Evolutionary conservation across 1,140 invertebrate species (phyloP).

Genomic region (Popillia japonica): DNA sequence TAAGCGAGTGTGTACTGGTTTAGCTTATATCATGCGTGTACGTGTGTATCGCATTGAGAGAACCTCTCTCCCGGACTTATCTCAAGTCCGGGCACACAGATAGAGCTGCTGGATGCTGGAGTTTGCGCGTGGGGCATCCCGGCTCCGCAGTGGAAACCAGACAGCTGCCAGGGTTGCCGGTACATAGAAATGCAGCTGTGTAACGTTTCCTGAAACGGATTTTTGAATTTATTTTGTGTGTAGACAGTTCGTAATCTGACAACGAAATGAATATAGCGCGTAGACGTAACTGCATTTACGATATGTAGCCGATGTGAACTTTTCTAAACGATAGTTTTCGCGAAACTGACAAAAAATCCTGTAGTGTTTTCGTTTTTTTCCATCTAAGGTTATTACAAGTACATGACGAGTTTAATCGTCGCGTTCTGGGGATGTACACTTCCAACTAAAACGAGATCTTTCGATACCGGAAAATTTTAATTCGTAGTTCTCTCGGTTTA

Average conservation of each 20-base stretch:
- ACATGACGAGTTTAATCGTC: background rate
- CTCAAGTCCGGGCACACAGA: constrained; percentile 53
- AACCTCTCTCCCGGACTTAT: constrained; percentile 47
- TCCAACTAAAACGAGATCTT: background rate
- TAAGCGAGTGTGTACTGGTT: background rate
- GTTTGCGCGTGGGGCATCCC: constrained; percentile 51
- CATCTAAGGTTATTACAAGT: constrained; percentile 1
- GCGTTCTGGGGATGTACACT: background rate
- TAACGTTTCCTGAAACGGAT: constrained; percentile 22
- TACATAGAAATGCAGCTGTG: constrained; percentile 26
- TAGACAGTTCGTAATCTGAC: background rate
- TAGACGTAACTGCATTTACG: background rate
- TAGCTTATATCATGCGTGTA: constrained; percentile 11
- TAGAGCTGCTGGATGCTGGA: constrained; percentile 54
- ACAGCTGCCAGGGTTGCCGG: constrained; percentile 52
- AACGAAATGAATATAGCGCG: constrained; percentile 11
- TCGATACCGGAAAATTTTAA: background rate
- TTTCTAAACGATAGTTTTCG: background rate
- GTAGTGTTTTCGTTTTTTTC: constrained; percentile 22
- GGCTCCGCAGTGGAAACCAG: constrained; percentile 51
- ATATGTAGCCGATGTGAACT: background rate
- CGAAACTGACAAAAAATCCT: constrained; percentile 8
- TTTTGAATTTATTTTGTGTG: constrained; percentile 30
- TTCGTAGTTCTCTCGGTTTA: background rate
- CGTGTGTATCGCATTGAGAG: constrained; percentile 24